Base-by-base conservation (phyloP, 2,113 vertebrate species). In the Marmota flaviventris region DNA sequence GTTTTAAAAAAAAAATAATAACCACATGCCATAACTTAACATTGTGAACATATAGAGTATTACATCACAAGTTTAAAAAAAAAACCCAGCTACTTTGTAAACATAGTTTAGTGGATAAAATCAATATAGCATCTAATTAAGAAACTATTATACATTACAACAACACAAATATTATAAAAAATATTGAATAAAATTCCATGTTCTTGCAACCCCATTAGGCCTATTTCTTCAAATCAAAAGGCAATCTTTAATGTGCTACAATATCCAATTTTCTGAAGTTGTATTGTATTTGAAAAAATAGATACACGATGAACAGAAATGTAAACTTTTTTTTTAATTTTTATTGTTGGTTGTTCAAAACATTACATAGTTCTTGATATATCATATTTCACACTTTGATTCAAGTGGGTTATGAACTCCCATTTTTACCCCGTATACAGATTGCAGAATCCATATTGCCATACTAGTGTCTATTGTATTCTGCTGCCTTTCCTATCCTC, bases 111-210 rank as follows among this genome's bases (percentile, higher is more conserved):
- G 67, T 58, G 48, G 91, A 63, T 86, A 56, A n/a, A 25, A 77
- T 88, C 91, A 97, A 96, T 45, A 85, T 1, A 79, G 81, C 83
- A 85, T 93, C 95, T 95, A 98, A 95, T 97, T 94, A 94, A 97
- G 96, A 82, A 89, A 65, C 93, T 94, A 86, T 58, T 90, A 91
- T 32, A 89, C 16, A 37, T 34, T 63, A 37, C 65, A 96, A 82
- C 76, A 93, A 69, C 29, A 53, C 20, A 95, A 53, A 81, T 24
- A 85, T 45, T 48, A 25, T 56, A 81, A 91, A 90, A 20, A 70
- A 77, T 45, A 85, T 0, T 18, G 45, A 85, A 51, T 83, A 93
- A 88, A 90, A 65, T 10, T 56, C 70, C 39, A 22, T 18, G 91
- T 1, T 51, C 9, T 34, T 32, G n/a, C 0, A 2, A 53, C 4